Evolutionary conservation across 2,113 vertebrate genomes (phyloP), one percentile per base, ranked within the genome.

Genomic region (Cygnus atratus): DNA sequence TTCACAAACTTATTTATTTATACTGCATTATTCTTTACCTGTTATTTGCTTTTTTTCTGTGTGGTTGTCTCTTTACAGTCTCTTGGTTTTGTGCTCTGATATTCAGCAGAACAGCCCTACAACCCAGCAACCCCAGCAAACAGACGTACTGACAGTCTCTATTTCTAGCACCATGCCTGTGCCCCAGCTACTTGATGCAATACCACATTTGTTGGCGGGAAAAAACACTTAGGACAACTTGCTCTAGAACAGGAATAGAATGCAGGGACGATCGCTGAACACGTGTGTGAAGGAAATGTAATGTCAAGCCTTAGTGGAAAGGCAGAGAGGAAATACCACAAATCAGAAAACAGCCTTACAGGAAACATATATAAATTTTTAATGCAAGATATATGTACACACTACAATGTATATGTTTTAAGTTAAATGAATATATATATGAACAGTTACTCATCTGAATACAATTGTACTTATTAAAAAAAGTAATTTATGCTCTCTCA

Each of bases 151-250:
- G 72, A 12, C 59, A 33, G 48, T 33, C 37, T 54, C 37, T 65
- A 5, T 22, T 31, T 33, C 14, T 12, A 73, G 84, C 25, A 52
- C 33, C 20, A 3, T n/a, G 43, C 43, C 35, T 1, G 0, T 6
- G 13, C 9, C 65, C 37, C 57, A 58, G 43, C 68, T 58, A 28
- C 33, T 19, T 39, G 37, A 70, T 24, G 37, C 33, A 29, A 2
- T 39, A 58, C 59, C 43, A 33, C 24, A 19, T 33, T 26, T 25
- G 20, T 10, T 80, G 75, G 33, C 24, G 70, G n/a, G 41, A 41
- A 54, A 54, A 75, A 68, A 48, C 68, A 26, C 48, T n/a, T 58
- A 33, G 48, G 48, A 21, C 41, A 70, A 46, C 57, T 44, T 33
- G 48, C 75, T 75, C 41, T 19, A 31, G 57, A 71, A 39, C 16